phyloP scores from a whole-genome alignment of 53 echinoderm and acorn worm species.

The Stichopus horrens region DNA sequence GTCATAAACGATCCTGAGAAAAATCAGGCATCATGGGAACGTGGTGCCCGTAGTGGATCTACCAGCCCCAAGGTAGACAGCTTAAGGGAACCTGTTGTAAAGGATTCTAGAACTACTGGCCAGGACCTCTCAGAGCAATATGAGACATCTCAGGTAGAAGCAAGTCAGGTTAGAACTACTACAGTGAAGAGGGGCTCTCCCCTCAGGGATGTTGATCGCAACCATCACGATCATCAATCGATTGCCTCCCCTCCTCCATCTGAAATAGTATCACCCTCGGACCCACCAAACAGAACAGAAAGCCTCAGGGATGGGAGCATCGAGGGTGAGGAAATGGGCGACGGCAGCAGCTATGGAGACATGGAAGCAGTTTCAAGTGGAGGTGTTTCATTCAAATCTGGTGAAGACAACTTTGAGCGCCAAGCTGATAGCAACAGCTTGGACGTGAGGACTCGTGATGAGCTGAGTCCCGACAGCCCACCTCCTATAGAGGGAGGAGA shows the following conservation, averaged over 20 bases:
- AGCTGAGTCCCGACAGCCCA: constrained; percentile 37
- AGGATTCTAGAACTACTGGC: constrained; percentile 41
- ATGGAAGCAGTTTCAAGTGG: neutral
- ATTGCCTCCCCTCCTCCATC: neutral
- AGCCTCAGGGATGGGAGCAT: neutral
- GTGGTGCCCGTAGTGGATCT: neutral
- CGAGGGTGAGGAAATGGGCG: constrained; percentile 29
- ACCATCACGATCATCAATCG: constrained; percentile 3
- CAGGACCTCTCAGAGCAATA: constrained; percentile 22
- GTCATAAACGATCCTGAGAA: constrained; percentile 12
- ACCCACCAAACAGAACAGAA: neutral
- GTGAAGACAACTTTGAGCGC: neutral
- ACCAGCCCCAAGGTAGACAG: constrained; percentile 2
- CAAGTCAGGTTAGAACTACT: constrained; percentile 38
- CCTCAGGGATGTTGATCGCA: neutral
- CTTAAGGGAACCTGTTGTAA: constrained; percentile 6
- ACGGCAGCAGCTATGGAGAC: constrained; percentile 22
- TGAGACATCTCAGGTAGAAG: constrained; percentile 44
- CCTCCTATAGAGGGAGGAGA: neutral
- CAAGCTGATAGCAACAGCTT: constrained; percentile 4
- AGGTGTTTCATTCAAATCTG: neutral
- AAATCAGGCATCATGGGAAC: neutral
- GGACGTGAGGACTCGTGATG: constrained; percentile 34
- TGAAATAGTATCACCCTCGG: constrained; percentile 20
- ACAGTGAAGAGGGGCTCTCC: neutral